phyloP scores from a whole-genome alignment of 2,113 vertebrate genomes.

The Poeciliopsis retropinna region DNA sequence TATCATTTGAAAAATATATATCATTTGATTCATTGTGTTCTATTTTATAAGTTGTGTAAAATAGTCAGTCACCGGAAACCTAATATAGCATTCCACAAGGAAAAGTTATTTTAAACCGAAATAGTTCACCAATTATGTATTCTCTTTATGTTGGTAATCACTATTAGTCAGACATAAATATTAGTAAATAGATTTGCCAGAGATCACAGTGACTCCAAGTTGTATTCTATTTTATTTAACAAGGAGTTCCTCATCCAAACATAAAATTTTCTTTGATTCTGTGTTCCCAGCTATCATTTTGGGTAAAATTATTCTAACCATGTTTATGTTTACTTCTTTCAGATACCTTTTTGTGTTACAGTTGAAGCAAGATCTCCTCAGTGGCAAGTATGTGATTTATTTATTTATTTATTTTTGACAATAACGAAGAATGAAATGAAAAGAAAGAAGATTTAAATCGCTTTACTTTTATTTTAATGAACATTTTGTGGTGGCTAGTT shows the following conservation, averaged over 20 bases:
- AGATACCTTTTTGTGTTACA: conserved; percentile 99
- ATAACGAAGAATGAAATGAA: not conserved
- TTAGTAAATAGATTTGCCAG: too few species aligned
- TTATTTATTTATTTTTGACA: not conserved
- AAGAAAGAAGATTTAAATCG: not conserved
- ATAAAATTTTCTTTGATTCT: not conserved
- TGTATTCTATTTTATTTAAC: not conserved
- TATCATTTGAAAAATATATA: too few species aligned
- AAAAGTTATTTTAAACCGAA: too few species aligned
- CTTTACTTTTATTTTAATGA: not conserved
- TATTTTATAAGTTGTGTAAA: too few species aligned
- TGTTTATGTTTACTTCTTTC: conserved; percentile 29
- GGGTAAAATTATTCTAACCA: not conserved
- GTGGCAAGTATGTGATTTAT: conserved; percentile 90
- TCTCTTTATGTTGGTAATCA: too few species aligned
- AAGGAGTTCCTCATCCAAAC: not conserved
- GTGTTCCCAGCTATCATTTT: not conserved
- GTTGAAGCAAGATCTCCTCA: conserved; percentile 95
- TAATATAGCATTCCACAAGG: too few species aligned
- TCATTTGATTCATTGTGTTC: too few species aligned
- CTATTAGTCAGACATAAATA: too few species aligned
- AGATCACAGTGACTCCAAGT: not conserved
- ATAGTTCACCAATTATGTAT: too few species aligned
- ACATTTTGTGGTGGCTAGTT: not conserved
- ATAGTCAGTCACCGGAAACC: too few species aligned